Base-by-base conservation (phyloP, 2,888 invertebrate species). In the Erebia aethiops region DNA sequence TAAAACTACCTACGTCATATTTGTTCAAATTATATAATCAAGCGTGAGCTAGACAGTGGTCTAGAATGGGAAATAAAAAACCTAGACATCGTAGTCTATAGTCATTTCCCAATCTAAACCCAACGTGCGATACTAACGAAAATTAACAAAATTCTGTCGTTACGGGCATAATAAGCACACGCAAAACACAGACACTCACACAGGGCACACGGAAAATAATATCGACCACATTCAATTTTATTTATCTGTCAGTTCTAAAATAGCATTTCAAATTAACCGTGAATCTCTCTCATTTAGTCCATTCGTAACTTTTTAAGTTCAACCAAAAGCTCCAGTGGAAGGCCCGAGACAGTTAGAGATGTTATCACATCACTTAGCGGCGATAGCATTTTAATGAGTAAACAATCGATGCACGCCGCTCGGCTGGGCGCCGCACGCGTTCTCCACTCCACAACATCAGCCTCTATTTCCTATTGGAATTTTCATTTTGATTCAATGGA, bases 381-480 rank as follows among this genome's bases (percentile, higher is more conserved):
- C 86, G 92, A 91, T 91, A 91, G 89, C 84, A 90, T 91, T 92
- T 91, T 93, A 93, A 93, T 93, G 93, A 93, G 92, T 92, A 93
- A 93, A 93, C 93, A 93, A 93, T 93, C 92, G 92, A 91, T 90
- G 91, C 92, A 91, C 92, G 93, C 86, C 83, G 88, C 93, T 71
- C 92, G 70, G 90, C 81, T 85, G 92, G 92, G 81, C 80, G 91
- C 90, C 92, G 90, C 92, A 91, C 92, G 76, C 76, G 77, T 76
- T 70, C 77, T 64, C 70, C 75, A 64, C 70, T 66, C 26, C 65
- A 56, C 52, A 43, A 66, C 67, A 56, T 70, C 41, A 60, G 70
- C 67, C 70, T 16, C 16, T 16, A 58, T 9, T 26, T 0, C 60
- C 11, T 14, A 51, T 35, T 18, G 9, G 7, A 74, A 67, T 63